Evolutionary conservation across 2,888 invertebrate species (phyloP).

Genomic region (Herminia tarsipennalis): DNA sequence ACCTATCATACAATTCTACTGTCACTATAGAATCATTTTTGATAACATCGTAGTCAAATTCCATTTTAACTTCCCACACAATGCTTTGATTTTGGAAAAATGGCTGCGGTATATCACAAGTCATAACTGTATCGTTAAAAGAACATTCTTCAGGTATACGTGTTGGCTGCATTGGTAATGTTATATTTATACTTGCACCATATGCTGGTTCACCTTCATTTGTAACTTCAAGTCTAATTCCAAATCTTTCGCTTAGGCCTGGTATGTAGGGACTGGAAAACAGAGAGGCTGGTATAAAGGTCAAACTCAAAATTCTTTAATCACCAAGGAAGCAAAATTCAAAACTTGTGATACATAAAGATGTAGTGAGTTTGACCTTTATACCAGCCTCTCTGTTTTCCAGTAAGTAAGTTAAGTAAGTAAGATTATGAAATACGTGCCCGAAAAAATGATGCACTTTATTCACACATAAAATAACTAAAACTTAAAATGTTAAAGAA

Average conservation of each 20-base stretch:
- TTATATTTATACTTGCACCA: conserved; percentile 62
- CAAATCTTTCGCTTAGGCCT: conserved; percentile 59
- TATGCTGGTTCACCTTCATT: conserved; percentile 74
- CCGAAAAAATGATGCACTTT: no score
- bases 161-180: conserved; percentile 62
- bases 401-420: no score
- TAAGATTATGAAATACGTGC: no score
- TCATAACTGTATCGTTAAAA: conserved; percentile 56
- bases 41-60: conserved; percentile 54
- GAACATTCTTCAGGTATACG: conserved; percentile 67
- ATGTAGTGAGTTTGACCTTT: no score
- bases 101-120: conserved; percentile 66
- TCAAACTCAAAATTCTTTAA: neutral
- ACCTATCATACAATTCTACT: conserved; percentile 58
- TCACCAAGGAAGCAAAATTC: neutral
- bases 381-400: no score
- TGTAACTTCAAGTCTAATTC: conserved; percentile 58
- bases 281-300: neutral
- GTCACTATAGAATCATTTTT: conserved; percentile 49
- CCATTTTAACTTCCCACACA: conserved; percentile 68
- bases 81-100: conserved; percentile 56
- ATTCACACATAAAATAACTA: neutral
- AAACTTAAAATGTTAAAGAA: neutral
- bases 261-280: conserved; percentile 65
- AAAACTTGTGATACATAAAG: no score